Base-by-base conservation (phyloP, 2,888 invertebrate genomes). In the Trissonchulus latispiculum region DNA sequence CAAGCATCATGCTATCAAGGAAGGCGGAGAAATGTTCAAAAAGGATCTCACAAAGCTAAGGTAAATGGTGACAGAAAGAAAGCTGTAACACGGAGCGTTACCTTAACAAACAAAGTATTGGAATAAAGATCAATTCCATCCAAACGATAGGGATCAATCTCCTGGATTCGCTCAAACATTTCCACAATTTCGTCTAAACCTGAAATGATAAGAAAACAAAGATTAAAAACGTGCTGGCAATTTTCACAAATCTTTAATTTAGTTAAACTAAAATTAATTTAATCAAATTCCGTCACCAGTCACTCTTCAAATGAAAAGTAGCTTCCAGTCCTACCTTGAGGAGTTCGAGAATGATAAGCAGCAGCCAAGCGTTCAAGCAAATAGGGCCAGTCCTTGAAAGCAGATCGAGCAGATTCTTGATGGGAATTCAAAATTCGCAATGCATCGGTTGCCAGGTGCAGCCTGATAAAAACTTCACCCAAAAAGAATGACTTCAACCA, bases 51-150 rank as follows among this genome's bases (percentile, higher is more conserved):
- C 70, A 62, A 78, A 74, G 61, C 33, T 77, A n/a, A 66, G 71
- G 67, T 64, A 3, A 62, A 31, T 70, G n/a, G n/a, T n/a, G n/a
- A n/a, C n/a, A n/a, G n/a, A n/a, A n/a, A n/a, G n/a, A n/a, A n/a
- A n/a, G n/a, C n/a, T n/a, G n/a, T n/a, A n/a, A n/a, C n/a, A n/a
- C n/a, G n/a, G n/a, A n/a, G n/a, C n/a, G n/a, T n/a, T 76, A 84
- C 84, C 79, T 92, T 92, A 18, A 97, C 91, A 83, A 95, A 99
- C 8, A 99, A 86, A 72, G 97, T 86, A 86, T 99, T 97, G 1
- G 97, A 97, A 84, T 92, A 96, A 0, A 92, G 91, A 84, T 99
- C 96, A 88, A 99, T 90, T 83, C 95, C 92, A 81, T 97, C 96
- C 59, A 99, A 85, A 64, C 96, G 87, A 83, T 90, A 95, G 0